Conservation (phyloP, 2,113 vertebrate species). For the Proteles cristata region DNA sequence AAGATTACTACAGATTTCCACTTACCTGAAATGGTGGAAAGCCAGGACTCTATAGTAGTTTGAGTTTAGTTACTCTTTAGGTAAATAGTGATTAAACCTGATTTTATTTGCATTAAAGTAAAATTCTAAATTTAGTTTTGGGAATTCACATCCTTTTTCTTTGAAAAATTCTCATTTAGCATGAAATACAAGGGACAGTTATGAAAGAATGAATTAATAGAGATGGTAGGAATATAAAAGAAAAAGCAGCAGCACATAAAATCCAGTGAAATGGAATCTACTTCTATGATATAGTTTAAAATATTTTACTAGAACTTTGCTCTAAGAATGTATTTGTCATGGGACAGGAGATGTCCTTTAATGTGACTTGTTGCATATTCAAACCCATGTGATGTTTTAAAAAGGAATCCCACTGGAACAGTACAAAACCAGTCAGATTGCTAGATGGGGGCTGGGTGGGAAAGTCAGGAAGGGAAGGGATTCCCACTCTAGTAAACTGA, state of each 20-base stretch:
- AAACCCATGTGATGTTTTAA: not conserved
- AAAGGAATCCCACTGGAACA: not conserved
- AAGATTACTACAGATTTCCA: not conserved
- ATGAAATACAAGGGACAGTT: constrained; percentile 10
- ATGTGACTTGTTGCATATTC: not conserved
- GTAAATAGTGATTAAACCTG: not conserved
- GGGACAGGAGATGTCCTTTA: not conserved
- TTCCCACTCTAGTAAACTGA: not conserved
- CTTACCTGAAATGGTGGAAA: not conserved
- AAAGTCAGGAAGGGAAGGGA: not conserved
- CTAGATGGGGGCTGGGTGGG: not conserved
- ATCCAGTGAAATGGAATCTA: constrained; percentile 11
- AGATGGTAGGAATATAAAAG: not conserved
- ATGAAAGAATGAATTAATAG: constrained; percentile 16
- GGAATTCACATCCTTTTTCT: not conserved
- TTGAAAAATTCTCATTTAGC: constrained; percentile 31
- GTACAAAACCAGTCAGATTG: not conserved
- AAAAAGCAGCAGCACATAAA: not conserved
- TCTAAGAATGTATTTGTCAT: not conserved
- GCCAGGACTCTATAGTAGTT: not conserved
- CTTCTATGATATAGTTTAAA: not conserved
- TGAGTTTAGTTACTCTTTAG: not conserved
- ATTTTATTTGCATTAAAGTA: constrained; percentile 50
- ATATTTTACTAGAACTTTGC: not conserved
- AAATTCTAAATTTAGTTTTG: constrained; percentile 22